phyloP scores from a whole-genome alignment of 2,113 vertebrate species.

The Cottus gobio region DNA sequence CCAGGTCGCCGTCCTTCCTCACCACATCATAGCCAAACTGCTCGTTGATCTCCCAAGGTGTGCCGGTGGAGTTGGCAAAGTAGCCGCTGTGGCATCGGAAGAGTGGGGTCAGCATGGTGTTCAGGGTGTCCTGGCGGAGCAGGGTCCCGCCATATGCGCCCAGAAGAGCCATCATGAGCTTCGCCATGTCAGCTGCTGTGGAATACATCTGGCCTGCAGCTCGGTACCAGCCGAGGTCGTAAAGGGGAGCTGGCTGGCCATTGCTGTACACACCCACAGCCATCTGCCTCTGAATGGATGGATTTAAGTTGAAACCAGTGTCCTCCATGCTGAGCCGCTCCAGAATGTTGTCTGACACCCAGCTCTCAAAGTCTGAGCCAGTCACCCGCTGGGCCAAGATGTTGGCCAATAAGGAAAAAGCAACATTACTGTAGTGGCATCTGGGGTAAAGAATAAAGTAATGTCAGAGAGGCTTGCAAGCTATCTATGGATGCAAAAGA shows the following conservation, averaged over 20 bases:
- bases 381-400: conserved; percentile 84
- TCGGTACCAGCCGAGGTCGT: conserved; percentile 92
- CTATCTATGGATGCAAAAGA: background rate
- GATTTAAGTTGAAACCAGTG: conserved; percentile 88
- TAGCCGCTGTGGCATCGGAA: conserved; percentile 87
- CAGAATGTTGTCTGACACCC: conserved; percentile 88
- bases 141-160: conserved; percentile 80
- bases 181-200: conserved; percentile 90
- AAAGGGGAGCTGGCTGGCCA: conserved; percentile 86
- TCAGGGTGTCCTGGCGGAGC: conserved; percentile 85
- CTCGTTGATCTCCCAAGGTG: conserved; percentile 92
- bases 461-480: background rate
- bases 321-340: conserved; percentile 89
- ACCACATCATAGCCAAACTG: conserved; percentile 88
- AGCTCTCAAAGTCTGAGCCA: conserved; percentile 87
- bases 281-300: conserved; percentile 81
- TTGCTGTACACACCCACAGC: conserved; percentile 89
- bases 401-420: conserved; percentile 91
- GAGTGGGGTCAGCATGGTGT: conserved; percentile 88
- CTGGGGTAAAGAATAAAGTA: conserved; percentile 68
- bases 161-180: conserved; percentile 87
- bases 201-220: conserved; percentile 96
- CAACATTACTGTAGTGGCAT: conserved; percentile 95
- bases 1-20: conserved; percentile 92
- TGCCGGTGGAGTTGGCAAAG: conserved; percentile 90